These are phyloP conservation scores for Aphidius ervi DNA, from an alignment of 1,140 invertebrate genomes.

Conservation along the genomic window DNA sequence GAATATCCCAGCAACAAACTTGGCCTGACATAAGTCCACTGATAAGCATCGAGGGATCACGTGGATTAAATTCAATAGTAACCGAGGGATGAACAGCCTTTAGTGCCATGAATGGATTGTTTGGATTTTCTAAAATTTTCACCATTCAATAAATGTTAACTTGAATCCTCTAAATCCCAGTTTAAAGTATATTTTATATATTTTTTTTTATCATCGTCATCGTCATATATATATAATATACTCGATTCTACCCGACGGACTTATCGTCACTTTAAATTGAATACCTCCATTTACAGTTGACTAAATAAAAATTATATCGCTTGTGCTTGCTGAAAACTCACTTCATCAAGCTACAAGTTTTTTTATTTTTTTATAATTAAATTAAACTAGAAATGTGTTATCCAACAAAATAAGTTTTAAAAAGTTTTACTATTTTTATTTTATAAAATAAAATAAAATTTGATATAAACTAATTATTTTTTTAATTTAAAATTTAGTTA, in stretches of 20 bases:
- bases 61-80: constrained; percentile 85
- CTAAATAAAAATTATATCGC: no score
- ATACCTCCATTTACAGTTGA: no score
- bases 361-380: neutral
- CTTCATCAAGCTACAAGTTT: neutral
- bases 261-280: no score
- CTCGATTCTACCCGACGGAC: no score
- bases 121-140: constrained; percentile 72
- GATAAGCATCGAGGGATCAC: constrained; percentile 79
- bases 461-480: neutral
- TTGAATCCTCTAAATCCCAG: neutral
- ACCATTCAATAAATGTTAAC: neutral
- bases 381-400: neutral
- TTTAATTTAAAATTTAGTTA: neutral
- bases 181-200: no score
- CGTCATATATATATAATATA: no score
- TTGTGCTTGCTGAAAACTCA: no score
- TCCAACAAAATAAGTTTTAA: neutral
- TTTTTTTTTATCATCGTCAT: no score
- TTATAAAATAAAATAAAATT: no score
- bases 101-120: constrained; percentile 71
- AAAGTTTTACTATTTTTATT: no score
- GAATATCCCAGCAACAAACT: constrained; percentile 77
- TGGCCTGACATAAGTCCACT: constrained; percentile 86
- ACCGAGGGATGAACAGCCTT: constrained; percentile 69